phyloP scores from a whole-genome alignment of 2,888 invertebrate species.

The Yponomeuta cagnagella region DNA sequence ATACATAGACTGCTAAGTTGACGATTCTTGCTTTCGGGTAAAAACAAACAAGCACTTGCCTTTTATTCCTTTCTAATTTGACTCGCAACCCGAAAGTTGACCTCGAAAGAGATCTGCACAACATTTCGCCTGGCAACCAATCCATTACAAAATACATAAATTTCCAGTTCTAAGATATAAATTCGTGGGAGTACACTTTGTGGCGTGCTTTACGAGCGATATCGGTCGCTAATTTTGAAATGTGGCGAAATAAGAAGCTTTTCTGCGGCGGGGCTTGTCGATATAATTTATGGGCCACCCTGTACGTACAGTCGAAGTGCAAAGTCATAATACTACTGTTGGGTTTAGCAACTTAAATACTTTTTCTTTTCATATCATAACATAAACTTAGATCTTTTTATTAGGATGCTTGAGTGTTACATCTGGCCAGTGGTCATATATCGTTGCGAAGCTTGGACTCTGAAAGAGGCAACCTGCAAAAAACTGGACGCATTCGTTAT shows the following conservation, averaged over 20 bases:
- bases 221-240: conserved; percentile 47
- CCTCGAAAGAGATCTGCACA: background rate
- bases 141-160: conserved; percentile 13
- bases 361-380: too few species aligned
- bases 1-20: too few species aligned
- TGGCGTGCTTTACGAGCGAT: conserved; percentile 31
- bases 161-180: conserved; percentile 11
- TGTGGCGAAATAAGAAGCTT: conserved; percentile 43
- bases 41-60: too few species aligned
- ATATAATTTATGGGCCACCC: conserved; percentile 21
- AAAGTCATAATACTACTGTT: background rate
- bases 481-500: too few species aligned
- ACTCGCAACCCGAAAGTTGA: background rate
- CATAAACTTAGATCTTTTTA: too few species aligned
- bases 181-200: conserved; percentile 4
- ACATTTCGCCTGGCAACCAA: background rate
- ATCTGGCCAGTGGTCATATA: too few species aligned
- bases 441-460: too few species aligned
- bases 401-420: too few species aligned
- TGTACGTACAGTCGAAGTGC: background rate
- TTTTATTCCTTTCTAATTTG: background rate
- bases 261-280: conserved; percentile 15
- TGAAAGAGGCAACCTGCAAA: too few species aligned
- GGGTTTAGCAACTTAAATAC: background rate
- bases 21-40: too few species aligned